Evolutionary conservation across 2,888 invertebrate genomes (phyloP), one percentile per base, ranked within the genome.

Genomic region (Phaedon cochleariae): DNA sequence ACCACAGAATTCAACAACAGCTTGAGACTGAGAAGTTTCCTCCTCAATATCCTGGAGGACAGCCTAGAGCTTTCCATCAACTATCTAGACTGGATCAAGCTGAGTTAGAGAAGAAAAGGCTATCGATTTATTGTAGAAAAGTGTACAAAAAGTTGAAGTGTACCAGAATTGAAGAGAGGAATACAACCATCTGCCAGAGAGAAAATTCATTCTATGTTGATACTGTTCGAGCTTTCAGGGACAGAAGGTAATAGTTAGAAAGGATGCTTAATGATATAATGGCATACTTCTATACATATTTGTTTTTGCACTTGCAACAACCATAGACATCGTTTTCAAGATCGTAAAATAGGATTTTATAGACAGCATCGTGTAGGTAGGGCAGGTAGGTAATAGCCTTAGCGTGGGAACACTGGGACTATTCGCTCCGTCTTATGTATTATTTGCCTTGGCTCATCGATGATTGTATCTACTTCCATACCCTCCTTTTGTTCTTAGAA

Each of bases 201-300:
- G 99, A 99, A 82, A 99, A 99, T 84, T 96, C 97, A 0, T 99
- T 99, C 84, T 99, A 99, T 81, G 98, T 99, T 12, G 98, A 99
- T 81, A 99, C 98, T 0, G 99, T 99, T 0, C 85, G 98, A 70
- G 97, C 98, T 0, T 99, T 99, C 84, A 87, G 97, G 54, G 93
- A 94, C 81, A 76, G 84, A 69, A 77, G 83, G 81, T 82, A 70
- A 68, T n/a, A n/a, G n/a, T n/a, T n/a, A n/a, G 7, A n/a, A n/a
- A n/a, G n/a, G n/a, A n/a, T n/a, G n/a, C n/a, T n/a, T n/a, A n/a
- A n/a, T n/a, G n/a, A n/a, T n/a, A n/a, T n/a, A n/a, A n/a, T n/a
- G n/a, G n/a, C n/a, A n/a, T n/a, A n/a, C n/a, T n/a, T n/a, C n/a
- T n/a, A n/a, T n/a, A n/a, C n/a, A n/a, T n/a, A n/a, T n/a, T n/a